A percentile compares a stretch with the other conserved stretches of the same genome.
These are phyloP conservation scores for Ictalurus punctatus DNA, from an alignment of 2,113 vertebrate species.

Conservation along the genomic window DNA sequence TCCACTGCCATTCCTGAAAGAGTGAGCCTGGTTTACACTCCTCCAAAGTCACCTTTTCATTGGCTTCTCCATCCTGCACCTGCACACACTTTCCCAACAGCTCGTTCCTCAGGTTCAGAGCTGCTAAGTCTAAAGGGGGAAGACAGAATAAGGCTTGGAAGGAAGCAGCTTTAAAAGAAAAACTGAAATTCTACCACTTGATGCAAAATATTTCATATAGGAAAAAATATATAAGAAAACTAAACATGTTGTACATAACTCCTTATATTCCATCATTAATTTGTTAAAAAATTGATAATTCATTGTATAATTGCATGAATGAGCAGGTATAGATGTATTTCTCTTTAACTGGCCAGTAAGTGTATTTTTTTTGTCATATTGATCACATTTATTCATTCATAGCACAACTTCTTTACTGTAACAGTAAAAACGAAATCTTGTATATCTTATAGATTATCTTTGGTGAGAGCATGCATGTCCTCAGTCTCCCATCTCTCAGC, in stretches of 20 bases:
- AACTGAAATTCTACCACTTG: neutral
- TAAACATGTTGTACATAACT: neutral
- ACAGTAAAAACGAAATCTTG: neutral
- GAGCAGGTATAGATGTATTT: too few species aligned
- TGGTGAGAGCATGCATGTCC: neutral
- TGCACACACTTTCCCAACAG: constrained; percentile 74
- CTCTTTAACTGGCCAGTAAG: neutral
- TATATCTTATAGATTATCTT: neutral
- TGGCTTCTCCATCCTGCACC: constrained; percentile 49
- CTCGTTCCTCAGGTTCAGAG: constrained; percentile 78
- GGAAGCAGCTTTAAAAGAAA: neutral
- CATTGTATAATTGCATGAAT: too few species aligned
- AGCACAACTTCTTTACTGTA: too few species aligned
- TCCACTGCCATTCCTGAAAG: constrained; percentile 75
- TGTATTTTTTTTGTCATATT: neutral
- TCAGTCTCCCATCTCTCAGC: neutral
- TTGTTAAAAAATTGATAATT: too few species aligned
- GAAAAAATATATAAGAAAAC: neutral
- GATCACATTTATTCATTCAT: neutral
- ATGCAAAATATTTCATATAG: neutral
- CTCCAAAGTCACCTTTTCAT: constrained; percentile 63
- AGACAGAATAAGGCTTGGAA: neutral
- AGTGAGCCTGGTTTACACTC: constrained; percentile 65
- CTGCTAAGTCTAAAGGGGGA: constrained; percentile 43
- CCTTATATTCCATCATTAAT: neutral